Evolutionary conservation across 2,888 invertebrate species (phyloP), one percentile per base, ranked within the genome.

Genomic region (Mythimna vitellina): DNA sequence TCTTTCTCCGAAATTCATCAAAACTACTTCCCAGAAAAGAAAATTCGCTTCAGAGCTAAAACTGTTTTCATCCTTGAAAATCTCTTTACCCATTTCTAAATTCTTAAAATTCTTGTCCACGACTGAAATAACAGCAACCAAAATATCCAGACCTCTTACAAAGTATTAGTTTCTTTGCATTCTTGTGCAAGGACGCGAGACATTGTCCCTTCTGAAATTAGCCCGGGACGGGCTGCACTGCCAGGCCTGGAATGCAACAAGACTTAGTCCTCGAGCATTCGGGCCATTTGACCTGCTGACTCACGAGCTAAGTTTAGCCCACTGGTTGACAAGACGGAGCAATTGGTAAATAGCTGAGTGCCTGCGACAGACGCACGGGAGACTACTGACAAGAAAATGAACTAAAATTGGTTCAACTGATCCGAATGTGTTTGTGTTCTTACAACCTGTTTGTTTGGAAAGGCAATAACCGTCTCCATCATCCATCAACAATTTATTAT

Each of bases 221-320:
- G 79, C 71, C 67, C 54, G 66, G 65, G 53, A 60, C 22, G 51
- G 64, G 63, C 75, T 49, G 60, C 61, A 29, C 22, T 53, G 38
- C 38, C n/a, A 46, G 8, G 32, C 56, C 25, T 46, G 70, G 83
- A 85, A 86, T 86, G 85, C 87, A 86, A 85, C 60, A 85, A 82
- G 85, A 81, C 66, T 17, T 64, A 65, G 49, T 73, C 53, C 25
- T 35, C 56, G 0, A 35, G 74, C 69, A 81, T 81, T 46, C 77
- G 70, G 57, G 53, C 46, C 57, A 67, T 76, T 60, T 81, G 85
- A 85, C 83, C 77, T 73, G 77, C 12, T 84, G 85, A 84, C 78
- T 82, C 86, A 81, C 42, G 62, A 20, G 58, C 73, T 78, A 70
- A 73, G 74, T 75, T 73, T 86, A 86, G 56, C 38, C 0, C 32